Base-by-base conservation (phyloP, 2,113 vertebrate species). In the Sclerurus mexicanus region DNA sequence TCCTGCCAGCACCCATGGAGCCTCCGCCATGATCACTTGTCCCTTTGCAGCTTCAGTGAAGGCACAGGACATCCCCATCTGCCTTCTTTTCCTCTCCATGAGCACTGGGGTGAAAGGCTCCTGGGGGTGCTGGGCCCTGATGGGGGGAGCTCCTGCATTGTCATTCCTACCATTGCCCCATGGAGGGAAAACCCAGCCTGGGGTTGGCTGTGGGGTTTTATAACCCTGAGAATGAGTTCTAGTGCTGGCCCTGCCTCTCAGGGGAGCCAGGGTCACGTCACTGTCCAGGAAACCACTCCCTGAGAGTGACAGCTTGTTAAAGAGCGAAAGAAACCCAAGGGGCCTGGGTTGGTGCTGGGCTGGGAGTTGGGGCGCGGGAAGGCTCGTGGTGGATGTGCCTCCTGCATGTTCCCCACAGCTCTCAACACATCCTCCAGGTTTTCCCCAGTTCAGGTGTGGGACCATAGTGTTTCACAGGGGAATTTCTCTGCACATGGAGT, bases 181-280 rank as follows among this genome's bases (percentile, higher is more conserved):
- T 12, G 31, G 78, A 72, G n/a, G 76, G n/a, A 85, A 89, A 92
- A 31, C 33, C 27, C 55, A 87, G 28, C 73, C 76, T 4, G 4
- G 64, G 47, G 68, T 7, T 0, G 21, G 35, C 91, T 56, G 42
- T 12, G 5, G 37, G 71, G 73, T 96, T 97, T 97, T 92, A 89
- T 80, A 87, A 72, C 44, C 47, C 85, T 90, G 95, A 96, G 95
- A 97, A 95, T 75, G 89, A 91, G 85, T 93, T 73, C 82, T 47
- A 58, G 82, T 1, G 0, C 52, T 1, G 2, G 80, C 72, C 18
- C 27, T 69, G 77, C 44, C 68, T 93, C 90, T 96, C 59, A 2
- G 53, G 96, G 87, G 93, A 95, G 76, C 13, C 14, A 6, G 33
- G 74, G 83, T 96, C 90, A 88, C 0, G 24, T 79, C 85, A 28